phyloP scores from a whole-genome alignment of 2,888 invertebrate genomes.

The Trachelus stipa region DNA sequence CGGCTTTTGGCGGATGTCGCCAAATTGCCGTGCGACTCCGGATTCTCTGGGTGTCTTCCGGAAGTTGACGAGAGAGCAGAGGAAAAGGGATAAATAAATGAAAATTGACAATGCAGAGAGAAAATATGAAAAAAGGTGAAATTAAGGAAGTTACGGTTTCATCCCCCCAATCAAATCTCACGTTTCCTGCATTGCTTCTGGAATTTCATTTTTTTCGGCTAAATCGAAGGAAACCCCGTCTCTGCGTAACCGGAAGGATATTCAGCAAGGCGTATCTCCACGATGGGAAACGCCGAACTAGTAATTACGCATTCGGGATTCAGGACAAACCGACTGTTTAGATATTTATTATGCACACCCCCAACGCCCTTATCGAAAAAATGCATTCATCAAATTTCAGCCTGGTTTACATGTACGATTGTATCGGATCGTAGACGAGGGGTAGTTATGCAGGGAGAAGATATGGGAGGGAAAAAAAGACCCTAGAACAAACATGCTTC shows the following conservation, averaged over 20 bases:
- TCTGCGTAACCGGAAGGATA: constrained; percentile 46
- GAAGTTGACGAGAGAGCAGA: constrained; percentile 29
- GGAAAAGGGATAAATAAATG: constrained; percentile 12
- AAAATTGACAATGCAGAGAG: background rate
- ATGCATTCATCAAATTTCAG: background rate
- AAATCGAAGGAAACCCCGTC: background rate
- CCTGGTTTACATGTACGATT: constrained; percentile 20
- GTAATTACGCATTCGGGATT: background rate
- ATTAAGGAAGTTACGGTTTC: constrained; percentile 1
- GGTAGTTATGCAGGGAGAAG: background rate
- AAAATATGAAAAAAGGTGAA: background rate
- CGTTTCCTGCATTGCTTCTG: background rate
- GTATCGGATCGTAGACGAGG: background rate
- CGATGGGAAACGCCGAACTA: constrained; percentile 29
- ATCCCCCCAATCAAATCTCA: background rate
- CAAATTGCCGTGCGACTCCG: constrained; percentile 64
- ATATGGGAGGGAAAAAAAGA: background rate
- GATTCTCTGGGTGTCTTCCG: constrained; percentile 32
- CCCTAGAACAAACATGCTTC: background rate
- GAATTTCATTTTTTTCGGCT: background rate
- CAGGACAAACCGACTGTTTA: constrained; percentile 24
- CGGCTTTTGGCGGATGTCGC: constrained; percentile 62
- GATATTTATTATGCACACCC: background rate
- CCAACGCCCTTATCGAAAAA: background rate
- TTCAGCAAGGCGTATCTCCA: constrained; percentile 55